Evolutionary conservation across 64 coral and sea anemone genomes (phyloP), one percentile per base, ranked within the genome.

Genomic region (Montipora cactus): DNA sequence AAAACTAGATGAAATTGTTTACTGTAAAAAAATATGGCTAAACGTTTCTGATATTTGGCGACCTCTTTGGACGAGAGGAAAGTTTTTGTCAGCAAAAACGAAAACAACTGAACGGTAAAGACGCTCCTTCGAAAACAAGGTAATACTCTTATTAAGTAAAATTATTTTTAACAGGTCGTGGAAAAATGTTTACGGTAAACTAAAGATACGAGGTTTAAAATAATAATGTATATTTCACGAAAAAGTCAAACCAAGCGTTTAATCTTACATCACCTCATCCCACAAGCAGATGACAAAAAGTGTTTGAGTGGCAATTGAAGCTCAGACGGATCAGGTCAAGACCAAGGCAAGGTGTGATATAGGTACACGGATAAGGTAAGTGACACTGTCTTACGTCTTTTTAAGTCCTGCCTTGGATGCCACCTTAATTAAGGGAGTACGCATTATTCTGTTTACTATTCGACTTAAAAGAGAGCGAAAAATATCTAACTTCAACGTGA

Each of bases 261-360:
- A 81, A 59, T 81, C 79, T 81, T 81, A 81, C 79, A 64, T 81
- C 79, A 81, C 53, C 53, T 59, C 58, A 22, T 81, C 3, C 55
- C 9, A 81, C 79, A 52, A 52, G 59, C 55, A 81, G 23, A 52
- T 37, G 79, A 18, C 22, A 81, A 81, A 81, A 81, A 53, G 79
- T 25, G 52, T 37, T 61, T 37, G 53, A 15, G 49, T 81, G 8
- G 9, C 4, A 8, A 61, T 3, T 14, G 52, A 37, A 11, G 22
- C 2, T 44, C 53, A 81, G 52, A 61, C 79, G 53, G 61, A 13
- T 71, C 20, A 81, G 23, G 55, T 81, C 21, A 81, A 37, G 79
- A 62, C 53, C 20, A 62, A 8, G 52, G 79, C 22, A 81, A 81
- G 79, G 52, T 61, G 79, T 21, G 57, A 81, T 12, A 58, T 81